Conservation (phyloP, 2,113 vertebrate genomes). For the Poecile atricapillus region DNA sequence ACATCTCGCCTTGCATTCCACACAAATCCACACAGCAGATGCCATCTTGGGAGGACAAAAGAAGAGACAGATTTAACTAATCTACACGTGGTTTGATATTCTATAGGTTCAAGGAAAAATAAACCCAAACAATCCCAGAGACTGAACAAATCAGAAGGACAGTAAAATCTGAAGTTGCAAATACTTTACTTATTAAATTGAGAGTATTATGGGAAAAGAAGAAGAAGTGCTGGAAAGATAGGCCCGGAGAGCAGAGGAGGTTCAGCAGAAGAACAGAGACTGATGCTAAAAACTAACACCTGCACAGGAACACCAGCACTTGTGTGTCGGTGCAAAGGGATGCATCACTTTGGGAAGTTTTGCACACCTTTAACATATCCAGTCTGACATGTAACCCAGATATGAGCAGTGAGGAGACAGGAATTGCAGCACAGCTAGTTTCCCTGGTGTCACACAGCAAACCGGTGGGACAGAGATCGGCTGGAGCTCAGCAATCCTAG, state of each 20-base stretch:
- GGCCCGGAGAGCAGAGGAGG: background rate
- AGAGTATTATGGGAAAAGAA: background rate
- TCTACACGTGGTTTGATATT: background rate
- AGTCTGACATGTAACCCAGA: background rate
- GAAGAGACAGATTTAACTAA: conserved; percentile 3
- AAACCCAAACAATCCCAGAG: background rate
- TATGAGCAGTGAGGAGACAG: background rate
- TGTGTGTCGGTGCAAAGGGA: accelerated
- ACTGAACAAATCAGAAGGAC: background rate
- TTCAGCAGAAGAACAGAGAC: background rate
- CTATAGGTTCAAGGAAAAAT: background rate
- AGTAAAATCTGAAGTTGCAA: background rate
- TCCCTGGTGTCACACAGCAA: background rate
- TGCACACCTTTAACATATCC: background rate
- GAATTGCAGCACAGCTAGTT: background rate
- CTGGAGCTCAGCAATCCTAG: background rate
- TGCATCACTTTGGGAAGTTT: background rate
- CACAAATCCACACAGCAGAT: conserved; percentile 22
- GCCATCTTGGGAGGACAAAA: conserved; percentile 32
- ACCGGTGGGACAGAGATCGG: background rate
- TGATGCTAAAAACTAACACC: background rate
- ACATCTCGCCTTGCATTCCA: conserved; percentile 8
- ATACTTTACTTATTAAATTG: background rate
- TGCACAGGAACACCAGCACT: background rate
- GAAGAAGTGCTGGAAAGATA: background rate